A percentile compares a stretch with the other conserved stretches of the same genome.
phyloP scores from a whole-genome alignment of 2,888 invertebrate genomes.

The Osedax frankpressi region DNA sequence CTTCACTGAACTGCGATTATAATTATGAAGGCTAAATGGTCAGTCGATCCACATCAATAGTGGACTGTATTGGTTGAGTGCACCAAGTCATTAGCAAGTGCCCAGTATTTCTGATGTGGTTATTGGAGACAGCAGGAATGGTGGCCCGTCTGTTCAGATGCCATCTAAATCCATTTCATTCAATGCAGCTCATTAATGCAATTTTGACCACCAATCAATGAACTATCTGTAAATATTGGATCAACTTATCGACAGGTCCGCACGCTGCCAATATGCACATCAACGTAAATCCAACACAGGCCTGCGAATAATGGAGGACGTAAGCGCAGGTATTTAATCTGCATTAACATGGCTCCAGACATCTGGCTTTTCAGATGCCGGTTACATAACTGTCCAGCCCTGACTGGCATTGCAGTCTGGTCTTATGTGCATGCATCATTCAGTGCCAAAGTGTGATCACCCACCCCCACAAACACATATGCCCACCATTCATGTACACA shows the following conservation, averaged over 20 bases:
- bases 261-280: neutral
- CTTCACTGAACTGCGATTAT: neutral
- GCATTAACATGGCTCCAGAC: slow-evolving; percentile 3
- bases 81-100: neutral
- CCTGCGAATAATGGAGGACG: neutral
- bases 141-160: neutral
- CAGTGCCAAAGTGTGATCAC: neutral
- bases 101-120: neutral
- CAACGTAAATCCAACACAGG: neutral
- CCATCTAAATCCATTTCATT: slow-evolving; percentile 1
- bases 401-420: neutral
- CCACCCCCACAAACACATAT: neutral
- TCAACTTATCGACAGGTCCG: slow-evolving; percentile 1
- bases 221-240: slow-evolving; percentile 9
- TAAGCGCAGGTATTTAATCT: neutral
- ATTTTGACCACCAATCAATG: slow-evolving; percentile 3
- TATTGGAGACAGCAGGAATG: neutral
- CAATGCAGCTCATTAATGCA: slow-evolving; percentile 8
- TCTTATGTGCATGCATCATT: neutral
- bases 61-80: neutral
- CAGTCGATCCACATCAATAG: neutral
- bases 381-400: neutral
- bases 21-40: slow-evolving; percentile 2
- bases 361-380: neutral
- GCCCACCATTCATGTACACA: neutral